These are phyloP conservation scores for Lepilemur ruficaudatus DNA, from an alignment of 2,797 vertebrate species.

Conservation along the genomic window DNA sequence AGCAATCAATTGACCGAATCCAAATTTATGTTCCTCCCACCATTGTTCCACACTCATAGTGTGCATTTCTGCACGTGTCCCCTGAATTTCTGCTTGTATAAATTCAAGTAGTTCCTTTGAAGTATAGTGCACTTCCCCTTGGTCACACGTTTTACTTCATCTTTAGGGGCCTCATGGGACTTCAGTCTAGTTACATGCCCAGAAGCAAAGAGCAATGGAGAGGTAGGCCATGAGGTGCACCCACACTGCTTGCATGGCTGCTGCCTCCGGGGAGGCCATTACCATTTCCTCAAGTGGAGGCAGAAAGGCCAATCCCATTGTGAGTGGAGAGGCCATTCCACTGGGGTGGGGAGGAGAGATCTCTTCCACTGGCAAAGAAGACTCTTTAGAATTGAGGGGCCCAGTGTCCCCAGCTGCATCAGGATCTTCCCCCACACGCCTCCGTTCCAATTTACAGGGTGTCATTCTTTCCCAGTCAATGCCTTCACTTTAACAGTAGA, in stretches of 20 bases:
- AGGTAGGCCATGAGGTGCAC: no score
- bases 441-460: neutral
- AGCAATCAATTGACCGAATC: neutral
- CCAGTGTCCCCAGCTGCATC: neutral
- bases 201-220: neutral
- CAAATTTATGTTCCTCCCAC: neutral
- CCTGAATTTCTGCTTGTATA: neutral
- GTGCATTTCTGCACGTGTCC: neutral
- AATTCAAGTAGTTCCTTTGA: neutral
- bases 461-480: neutral
- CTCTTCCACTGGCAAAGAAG: neutral
- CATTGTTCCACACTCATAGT: neutral
- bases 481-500: neutral
- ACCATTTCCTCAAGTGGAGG: neutral
- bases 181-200: neutral
- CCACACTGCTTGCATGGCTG: fast-evolving
- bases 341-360: neutral
- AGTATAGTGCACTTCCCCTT: neutral
- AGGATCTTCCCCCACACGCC: neutral
- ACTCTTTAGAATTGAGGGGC: no score
- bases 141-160: neutral
- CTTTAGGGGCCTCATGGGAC: neutral
- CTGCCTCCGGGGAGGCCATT: neutral
- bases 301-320: neutral
- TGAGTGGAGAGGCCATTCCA: neutral